phyloP scores from a whole-genome alignment of 1,140 invertebrate species.

The Anastatus disparis region DNA sequence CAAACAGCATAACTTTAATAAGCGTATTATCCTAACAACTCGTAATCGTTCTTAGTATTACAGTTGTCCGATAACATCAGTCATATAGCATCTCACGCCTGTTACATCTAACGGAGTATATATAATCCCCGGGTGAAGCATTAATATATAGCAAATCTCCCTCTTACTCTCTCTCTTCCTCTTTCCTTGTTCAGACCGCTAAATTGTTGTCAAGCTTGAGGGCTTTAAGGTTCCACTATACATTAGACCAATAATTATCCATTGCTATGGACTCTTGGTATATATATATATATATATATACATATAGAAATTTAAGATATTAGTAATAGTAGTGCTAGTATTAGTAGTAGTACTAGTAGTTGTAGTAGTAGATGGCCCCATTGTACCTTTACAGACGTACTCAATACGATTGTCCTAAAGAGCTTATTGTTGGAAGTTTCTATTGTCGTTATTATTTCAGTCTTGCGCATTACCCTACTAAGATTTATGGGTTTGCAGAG shows the following conservation, averaged over 20 bases:
- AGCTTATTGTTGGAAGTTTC: slow-evolving; percentile 44
- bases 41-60: too few species aligned
- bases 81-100: background rate
- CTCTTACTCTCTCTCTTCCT: too few species aligned
- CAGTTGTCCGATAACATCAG: background rate
- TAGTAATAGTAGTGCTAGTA: too few species aligned
- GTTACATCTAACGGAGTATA: background rate
- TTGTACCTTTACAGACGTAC: too few species aligned
- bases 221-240: too few species aligned
- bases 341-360: too few species aligned
- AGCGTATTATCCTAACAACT: background rate
- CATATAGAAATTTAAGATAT: background rate
- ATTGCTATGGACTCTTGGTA: background rate
- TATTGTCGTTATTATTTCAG: slow-evolving; percentile 46
- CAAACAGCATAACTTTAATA: too few species aligned
- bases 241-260: slow-evolving; percentile 32
- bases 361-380: too few species aligned
- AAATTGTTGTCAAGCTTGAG: slow-evolving; percentile 14
- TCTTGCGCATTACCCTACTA: slow-evolving; percentile 26
- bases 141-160: too few species aligned
- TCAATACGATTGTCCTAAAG: slow-evolving; percentile 39
- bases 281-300: background rate
- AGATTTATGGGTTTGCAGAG: slow-evolving; percentile 38
- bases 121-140: too few species aligned
- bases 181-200: background rate